Conservation (phyloP, 1,140 invertebrate genomes). For the Trigoniulus corallinus region DNA sequence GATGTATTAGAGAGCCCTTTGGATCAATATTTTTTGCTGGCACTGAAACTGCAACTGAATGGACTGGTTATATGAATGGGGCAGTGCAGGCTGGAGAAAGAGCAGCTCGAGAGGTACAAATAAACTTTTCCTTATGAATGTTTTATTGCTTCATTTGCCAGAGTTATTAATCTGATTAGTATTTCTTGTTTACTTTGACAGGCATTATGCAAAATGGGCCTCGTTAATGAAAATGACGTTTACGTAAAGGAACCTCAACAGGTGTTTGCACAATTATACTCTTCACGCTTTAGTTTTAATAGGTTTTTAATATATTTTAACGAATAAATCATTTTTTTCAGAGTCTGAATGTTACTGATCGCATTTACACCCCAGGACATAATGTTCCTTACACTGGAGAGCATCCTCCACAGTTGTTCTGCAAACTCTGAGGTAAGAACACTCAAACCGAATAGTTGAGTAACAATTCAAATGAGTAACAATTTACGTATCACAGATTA, state of each 20-base stretch:
- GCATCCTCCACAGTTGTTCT: neutral
- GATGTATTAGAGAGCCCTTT: constrained; percentile 15
- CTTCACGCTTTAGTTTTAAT: too few species aligned
- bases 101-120: constrained; percentile 31
- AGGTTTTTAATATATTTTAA: neutral
- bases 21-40: constrained; percentile 32
- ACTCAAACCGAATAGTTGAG: neutral
- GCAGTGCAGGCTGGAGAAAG: constrained; percentile 34
- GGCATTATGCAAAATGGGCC: neutral
- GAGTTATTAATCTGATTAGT: neutral
- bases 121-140: neutral
- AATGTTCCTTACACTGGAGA: neutral
- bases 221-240: neutral
- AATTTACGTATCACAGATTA: neutral
- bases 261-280: neutral
- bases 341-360: neutral
- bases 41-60: constrained; percentile 34
- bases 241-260: neutral
- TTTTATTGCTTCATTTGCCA: neutral
- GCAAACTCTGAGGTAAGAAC: neutral
- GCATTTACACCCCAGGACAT: neutral
- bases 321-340: neutral
- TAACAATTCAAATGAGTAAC: neutral
- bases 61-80: constrained; percentile 38
- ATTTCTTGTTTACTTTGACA: too few species aligned